Conservation (phyloP, 2,797 vertebrate genomes). For the Geotrypetes seraphini region DNA sequence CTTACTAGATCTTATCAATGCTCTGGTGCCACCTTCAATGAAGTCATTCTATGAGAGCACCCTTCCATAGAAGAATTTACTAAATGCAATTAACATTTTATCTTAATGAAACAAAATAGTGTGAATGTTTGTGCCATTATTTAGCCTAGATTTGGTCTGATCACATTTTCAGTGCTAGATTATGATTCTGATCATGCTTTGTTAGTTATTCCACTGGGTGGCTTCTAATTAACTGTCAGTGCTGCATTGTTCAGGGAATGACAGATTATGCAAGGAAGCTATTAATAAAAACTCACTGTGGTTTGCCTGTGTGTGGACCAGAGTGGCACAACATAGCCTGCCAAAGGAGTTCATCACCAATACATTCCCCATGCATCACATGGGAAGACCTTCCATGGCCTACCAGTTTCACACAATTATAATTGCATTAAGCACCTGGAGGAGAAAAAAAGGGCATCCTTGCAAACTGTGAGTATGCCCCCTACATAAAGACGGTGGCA, state of each 20-base stretch:
- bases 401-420: slow-evolving; percentile 7
- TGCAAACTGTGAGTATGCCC: not conserved
- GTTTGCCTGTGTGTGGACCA: slow-evolving; percentile 35
- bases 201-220: slow-evolving; percentile 55
- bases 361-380: slow-evolving; percentile 1
- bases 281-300: slow-evolving; percentile 61
- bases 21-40: slow-evolving; percentile 16
- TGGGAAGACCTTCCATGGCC: not conserved
- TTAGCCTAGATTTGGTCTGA: not conserved
- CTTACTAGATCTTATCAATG: too few species aligned
- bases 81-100: slow-evolving; percentile 13
- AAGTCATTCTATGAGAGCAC: too few species aligned
- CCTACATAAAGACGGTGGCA: not conserved
- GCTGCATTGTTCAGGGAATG: slow-evolving; percentile 62
- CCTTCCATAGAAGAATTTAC: slow-evolving; percentile 4
- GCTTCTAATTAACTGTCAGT: slow-evolving; percentile 81
- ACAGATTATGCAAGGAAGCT: slow-evolving; percentile 62
- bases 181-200: slow-evolving; percentile 57
- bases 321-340: slow-evolving; percentile 26
- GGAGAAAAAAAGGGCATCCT: slow-evolving; percentile 1
- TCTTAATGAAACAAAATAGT: slow-evolving; percentile 16
- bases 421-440: not conserved
- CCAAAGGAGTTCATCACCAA: slow-evolving; percentile 19
- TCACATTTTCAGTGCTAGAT: slow-evolving; percentile 29
- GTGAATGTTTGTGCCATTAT: too few species aligned